Percentiles rank a stretch among this genome's conserved stretches.
phyloP scores from a whole-genome alignment of 2,113 vertebrate genomes.

The Plestiodon gilberti region DNA sequence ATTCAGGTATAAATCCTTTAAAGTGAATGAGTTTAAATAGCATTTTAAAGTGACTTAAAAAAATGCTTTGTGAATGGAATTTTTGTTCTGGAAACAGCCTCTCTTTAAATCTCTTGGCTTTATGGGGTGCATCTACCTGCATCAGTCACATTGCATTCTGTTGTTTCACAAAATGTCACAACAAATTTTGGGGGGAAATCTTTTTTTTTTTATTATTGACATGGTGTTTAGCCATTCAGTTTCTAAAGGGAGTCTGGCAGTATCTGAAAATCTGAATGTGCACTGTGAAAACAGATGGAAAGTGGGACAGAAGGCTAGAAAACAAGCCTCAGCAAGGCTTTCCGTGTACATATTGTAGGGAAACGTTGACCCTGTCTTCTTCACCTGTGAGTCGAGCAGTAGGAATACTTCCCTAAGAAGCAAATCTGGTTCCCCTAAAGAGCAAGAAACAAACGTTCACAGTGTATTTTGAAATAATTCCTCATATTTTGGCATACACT shows the following conservation, averaged over 20 bases:
- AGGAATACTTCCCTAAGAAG: neutral
- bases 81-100: neutral
- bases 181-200: neutral
- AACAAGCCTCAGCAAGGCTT: neutral
- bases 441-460: neutral
- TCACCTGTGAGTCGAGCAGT: neutral
- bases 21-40: conserved; percentile 19
- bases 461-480: neutral
- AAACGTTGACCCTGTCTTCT: neutral
- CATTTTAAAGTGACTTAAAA: conserved; percentile 15
- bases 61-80: neutral
- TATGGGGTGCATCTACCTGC: conserved; percentile 6
- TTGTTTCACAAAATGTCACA: conserved; percentile 19
- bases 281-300: neutral
- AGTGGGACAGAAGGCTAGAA: neutral
- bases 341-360: neutral
- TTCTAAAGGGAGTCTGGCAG: neutral
- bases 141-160: neutral
- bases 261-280: neutral
- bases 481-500: neutral
- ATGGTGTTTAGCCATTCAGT: neutral
- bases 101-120: conserved; percentile 3
- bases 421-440: neutral
- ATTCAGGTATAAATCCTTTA: conserved; percentile 27
- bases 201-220: neutral